Percentiles rank a stretch among this genome's conserved stretches.
These are phyloP conservation scores for Scaptomyza pallida DNA, from an alignment of 1,140 invertebrate species.

Conservation along the genomic window DNA sequence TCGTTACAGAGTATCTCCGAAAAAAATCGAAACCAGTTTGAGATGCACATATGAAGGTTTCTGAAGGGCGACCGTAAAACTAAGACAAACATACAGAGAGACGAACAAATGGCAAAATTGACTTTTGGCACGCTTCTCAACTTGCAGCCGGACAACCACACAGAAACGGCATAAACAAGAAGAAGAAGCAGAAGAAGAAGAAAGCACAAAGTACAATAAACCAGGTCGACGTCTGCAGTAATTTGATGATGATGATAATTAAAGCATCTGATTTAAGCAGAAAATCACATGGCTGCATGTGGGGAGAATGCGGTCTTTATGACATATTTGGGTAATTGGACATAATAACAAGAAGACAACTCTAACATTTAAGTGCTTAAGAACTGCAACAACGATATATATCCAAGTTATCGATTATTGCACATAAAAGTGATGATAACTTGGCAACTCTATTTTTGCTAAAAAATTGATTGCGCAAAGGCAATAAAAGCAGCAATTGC, in stretches of 20 bases:
- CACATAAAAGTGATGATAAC: not conserved
- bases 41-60: conserved; percentile 12
- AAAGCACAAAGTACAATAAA: conserved; percentile 55
- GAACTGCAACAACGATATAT: not conserved
- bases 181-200: conserved; percentile 1
- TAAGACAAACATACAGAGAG: conserved; percentile 11
- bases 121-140: conserved; percentile 68
- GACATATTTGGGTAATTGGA: conserved; percentile 18
- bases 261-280: conserved; percentile 29
- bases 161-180: too few relatives aligned
- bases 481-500: conserved; percentile 36
- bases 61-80: conserved; percentile 10
- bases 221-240: conserved; percentile 48
- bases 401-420: not conserved
- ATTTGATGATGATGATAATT: conserved; percentile 36
- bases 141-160: conserved; percentile 42
- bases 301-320: conserved; percentile 25
- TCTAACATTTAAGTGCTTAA: too few relatives aligned
- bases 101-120: conserved; percentile 48
- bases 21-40: not conserved
- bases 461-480: conserved; percentile 33
- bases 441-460: conserved; percentile 3
- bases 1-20: not conserved
- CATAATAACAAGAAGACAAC: not conserved
- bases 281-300: conserved; percentile 12